Conservation (phyloP, 2,797 vertebrate genomes). For the Sciaenops ocellatus region DNA sequence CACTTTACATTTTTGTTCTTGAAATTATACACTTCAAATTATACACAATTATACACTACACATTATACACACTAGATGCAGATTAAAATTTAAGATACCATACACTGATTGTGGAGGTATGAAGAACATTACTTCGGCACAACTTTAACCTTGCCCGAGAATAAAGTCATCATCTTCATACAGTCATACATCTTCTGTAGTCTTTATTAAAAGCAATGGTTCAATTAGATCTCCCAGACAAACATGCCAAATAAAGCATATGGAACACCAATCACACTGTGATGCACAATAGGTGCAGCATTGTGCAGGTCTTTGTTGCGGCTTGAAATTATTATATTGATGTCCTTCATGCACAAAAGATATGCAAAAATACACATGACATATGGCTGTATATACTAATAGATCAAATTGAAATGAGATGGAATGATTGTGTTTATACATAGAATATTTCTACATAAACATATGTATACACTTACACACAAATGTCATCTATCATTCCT, state of each 20-base stretch:
- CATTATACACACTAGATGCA: neutral
- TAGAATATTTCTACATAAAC: too few species aligned
- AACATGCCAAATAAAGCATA: neutral
- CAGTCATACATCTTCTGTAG: neutral
- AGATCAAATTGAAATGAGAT: neutral
- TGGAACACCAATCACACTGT: neutral
- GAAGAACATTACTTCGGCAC: too few species aligned
- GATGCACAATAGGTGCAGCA: neutral
- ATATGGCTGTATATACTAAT: neutral
- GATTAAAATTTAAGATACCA: neutral
- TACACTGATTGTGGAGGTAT: neutral
- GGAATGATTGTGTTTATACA: neutral
- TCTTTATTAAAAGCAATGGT: neutral
- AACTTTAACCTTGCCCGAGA: too few species aligned
- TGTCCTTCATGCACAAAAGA: neutral
- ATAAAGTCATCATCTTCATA: neutral
- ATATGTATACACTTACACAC: too few species aligned
- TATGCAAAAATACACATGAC: neutral
- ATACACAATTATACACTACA: too few species aligned
- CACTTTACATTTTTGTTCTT: neutral
- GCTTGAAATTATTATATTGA: neutral
- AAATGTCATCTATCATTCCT: neutral
- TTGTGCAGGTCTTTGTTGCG: neutral
- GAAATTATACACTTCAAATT: neutral
- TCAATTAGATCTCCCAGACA: neutral